Evolutionary conservation across 2,888 invertebrate species (phyloP), one percentile per base, ranked within the genome.

Genomic region (Papilio elwesi): DNA sequence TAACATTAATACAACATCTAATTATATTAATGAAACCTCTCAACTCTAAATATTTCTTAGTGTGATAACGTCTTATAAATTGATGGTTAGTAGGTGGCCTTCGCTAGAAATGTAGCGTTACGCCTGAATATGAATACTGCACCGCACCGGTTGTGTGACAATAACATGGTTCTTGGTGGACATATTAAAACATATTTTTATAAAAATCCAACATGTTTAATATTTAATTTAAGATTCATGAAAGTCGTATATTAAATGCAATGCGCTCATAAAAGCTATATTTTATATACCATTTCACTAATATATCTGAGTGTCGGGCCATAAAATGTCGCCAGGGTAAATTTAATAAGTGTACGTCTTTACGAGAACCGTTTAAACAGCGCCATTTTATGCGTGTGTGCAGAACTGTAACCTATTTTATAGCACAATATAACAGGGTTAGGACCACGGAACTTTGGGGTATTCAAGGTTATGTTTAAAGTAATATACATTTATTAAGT

Each of bases 281-380:
- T 68, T 43, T 57, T 57, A 48, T 10, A 57, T 10, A 26, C 16
- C 57, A 57, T 57, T 48, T 38, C 38, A 36, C 68, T 68, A 68
- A 68, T 68, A 68, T 59, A n/a, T 51, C 13, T 13, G 59, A 59
- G 68, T 68, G 70, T 53, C 12, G 47, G 26, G 16, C 43, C 52
- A 51, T 63, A 52, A 53, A 70, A 26, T 63, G 63, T n/a, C 70
- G 63, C 63, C 16, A 15, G 63, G 59, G 53, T 47, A 62, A 70
- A 63, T 70, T 70, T 64, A 70, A 70, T 70, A 70, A 70, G 51
- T 47, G 70, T 53, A 13, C 70, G 43, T 47, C 63, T 70, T 70
- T 70, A 70, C 47, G 70, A 70, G 63, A 6, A 63, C 36, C 63
- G 70, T 70, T 70, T 70, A 70, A 70, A 63, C 63, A 70, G 36